Conservation (phyloP, 2,888 invertebrate genomes). For the Augochlorella aurata region DNA sequence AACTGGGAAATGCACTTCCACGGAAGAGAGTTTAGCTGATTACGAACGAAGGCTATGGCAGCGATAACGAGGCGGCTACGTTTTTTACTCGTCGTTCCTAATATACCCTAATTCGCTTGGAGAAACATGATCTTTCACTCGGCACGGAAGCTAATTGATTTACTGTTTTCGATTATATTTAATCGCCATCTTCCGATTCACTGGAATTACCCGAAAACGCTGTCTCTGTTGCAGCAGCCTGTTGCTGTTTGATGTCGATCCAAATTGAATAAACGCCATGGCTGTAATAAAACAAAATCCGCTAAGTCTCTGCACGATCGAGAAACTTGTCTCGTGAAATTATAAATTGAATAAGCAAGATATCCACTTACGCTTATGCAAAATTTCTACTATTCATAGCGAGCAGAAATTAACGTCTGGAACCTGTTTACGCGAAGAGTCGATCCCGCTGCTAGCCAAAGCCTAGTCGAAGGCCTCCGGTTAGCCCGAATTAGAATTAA, state of each 20-base stretch:
- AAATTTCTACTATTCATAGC: background rate
- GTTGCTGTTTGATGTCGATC: too few species aligned
- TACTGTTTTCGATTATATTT: too few species aligned
- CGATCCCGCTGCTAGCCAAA: background rate
- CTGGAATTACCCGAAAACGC: too few species aligned
- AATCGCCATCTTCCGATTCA: too few species aligned
- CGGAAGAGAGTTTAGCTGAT: background rate
- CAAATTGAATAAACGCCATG: too few species aligned
- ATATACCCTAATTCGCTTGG: too few species aligned
- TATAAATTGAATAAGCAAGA: background rate
- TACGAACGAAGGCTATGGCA: background rate
- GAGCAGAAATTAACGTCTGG: background rate
- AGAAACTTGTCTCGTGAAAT: background rate
- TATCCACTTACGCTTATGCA: background rate
- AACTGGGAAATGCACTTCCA: background rate
- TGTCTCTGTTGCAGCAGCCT: too few species aligned
- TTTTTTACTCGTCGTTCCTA: too few species aligned
- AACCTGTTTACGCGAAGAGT: background rate
- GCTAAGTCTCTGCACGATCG: background rate
- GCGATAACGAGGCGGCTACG: background rate
- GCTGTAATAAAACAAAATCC: background rate
- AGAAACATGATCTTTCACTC: too few species aligned
- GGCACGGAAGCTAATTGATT: too few species aligned
- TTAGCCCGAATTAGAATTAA: constrained; percentile 3
- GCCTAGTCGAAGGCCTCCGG: background rate